Percentiles rank a stretch among this genome's conserved stretches.
Evolutionary conservation across 2,888 invertebrate species (phyloP).

Genomic region (Chrysolina haemoptera): DNA sequence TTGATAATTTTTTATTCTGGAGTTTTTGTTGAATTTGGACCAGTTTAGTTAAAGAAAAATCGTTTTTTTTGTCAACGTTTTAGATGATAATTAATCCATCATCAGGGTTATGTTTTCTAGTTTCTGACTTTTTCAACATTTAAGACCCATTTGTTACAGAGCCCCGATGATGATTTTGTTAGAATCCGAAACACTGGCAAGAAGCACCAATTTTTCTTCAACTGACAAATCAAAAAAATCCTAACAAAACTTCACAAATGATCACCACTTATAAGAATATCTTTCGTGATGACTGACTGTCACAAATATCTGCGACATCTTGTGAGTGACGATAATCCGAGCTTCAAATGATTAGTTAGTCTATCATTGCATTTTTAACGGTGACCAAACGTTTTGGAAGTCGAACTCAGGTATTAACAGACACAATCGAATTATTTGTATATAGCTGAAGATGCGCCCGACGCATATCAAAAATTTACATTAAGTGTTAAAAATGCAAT

Average conservation of each 20-base stretch:
- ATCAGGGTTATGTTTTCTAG: too few species aligned
- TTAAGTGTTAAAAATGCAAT: slow-evolving; percentile 55
- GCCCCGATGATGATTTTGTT: too few species aligned
- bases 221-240: too few species aligned
- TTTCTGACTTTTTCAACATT: too few species aligned
- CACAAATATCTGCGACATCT: neutral
- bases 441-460: slow-evolving; percentile 52
- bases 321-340: slow-evolving; percentile 1
- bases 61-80: too few species aligned
- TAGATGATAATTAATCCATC: too few species aligned
- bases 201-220: too few species aligned
- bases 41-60: too few species aligned
- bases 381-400: slow-evolving; percentile 55
- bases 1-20: too few species aligned
- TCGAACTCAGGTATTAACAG: slow-evolving; percentile 59
- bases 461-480: slow-evolving; percentile 60
- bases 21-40: too few species aligned
- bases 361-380: slow-evolving; percentile 54
- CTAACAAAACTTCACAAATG: neutral
- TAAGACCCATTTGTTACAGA: too few species aligned
- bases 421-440: slow-evolving; percentile 58
- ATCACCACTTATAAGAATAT: neutral
- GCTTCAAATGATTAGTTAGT: slow-evolving; percentile 25
- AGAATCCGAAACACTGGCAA: too few species aligned
- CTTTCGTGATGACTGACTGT: neutral